Conservation (phyloP, 2,797 vertebrate genomes). For the Scleropages formosus region DNA sequence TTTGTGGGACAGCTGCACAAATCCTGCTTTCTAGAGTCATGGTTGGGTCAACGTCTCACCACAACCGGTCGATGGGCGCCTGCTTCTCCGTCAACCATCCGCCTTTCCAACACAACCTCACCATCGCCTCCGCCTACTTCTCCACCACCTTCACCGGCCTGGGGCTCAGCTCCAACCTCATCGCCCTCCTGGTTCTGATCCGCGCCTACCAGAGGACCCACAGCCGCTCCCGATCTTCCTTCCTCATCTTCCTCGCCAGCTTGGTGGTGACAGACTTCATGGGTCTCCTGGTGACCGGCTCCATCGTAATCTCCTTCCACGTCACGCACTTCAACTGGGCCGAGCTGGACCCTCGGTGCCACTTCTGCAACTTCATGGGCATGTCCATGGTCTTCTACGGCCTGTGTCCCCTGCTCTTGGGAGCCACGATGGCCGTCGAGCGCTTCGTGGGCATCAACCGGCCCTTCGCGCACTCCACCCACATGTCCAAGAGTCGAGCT, state of each 20-base stretch:
- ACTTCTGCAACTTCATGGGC: constrained; percentile 90
- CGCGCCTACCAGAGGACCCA: constrained; percentile 62
- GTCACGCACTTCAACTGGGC: constrained; percentile 73
- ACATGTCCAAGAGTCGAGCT: constrained; percentile 67
- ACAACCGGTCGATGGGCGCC: constrained; percentile 47
- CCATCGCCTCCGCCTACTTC: constrained; percentile 72
- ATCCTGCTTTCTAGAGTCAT: constrained; percentile 43
- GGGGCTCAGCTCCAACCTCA: constrained; percentile 53
- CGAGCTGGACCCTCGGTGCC: constrained; percentile 72
- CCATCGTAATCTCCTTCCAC: constrained; percentile 80
- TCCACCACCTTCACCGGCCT: constrained; percentile 69
- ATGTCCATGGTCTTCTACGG: constrained; percentile 93
- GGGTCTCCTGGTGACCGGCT: constrained; percentile 82
- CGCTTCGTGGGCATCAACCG: constrained; percentile 84
- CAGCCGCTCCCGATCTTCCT: constrained; percentile 73
- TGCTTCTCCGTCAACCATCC: constrained; percentile 66
- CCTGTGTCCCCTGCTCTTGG: constrained; percentile 82
- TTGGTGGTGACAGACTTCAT: constrained; percentile 80
- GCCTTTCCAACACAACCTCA: constrained; percentile 40
- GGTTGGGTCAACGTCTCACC: constrained; percentile 36
- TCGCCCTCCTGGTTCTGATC: constrained; percentile 15
- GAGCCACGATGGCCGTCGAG: constrained; percentile 85
- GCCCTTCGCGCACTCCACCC: constrained; percentile 76
- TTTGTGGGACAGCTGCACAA: too few species aligned
- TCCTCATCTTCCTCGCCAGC: too few species aligned